phyloP scores from a whole-genome alignment of 2,797 vertebrate genomes.

The Enteromius fasciolatus region DNA sequence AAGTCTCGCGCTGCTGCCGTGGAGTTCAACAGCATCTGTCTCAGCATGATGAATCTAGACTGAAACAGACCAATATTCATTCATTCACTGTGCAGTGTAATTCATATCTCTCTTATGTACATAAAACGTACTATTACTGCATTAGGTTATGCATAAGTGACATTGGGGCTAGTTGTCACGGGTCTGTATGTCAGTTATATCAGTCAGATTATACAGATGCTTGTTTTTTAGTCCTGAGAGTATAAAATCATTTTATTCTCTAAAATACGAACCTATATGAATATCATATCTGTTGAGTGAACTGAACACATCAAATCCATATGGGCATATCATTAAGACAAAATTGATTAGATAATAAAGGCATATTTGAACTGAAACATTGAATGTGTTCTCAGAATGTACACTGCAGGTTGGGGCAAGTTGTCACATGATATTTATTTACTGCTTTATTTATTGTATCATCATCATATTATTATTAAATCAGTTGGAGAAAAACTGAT shows the following conservation, averaged over 20 bases:
- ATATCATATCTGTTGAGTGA: too few species aligned
- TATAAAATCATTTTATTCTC: too few species aligned
- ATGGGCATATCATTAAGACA: too few species aligned
- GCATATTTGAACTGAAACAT: too few species aligned
- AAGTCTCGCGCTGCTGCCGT: constrained; percentile 84
- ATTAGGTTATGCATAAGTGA: neutral
- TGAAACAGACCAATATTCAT: constrained; percentile 39
- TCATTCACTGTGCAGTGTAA: neutral
- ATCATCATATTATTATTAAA: neutral
- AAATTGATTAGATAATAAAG: too few species aligned
- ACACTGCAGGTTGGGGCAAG: too few species aligned
- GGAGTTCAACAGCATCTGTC: constrained; percentile 90
- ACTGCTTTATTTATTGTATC: too few species aligned
- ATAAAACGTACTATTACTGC: neutral
- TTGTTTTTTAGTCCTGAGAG: neutral
- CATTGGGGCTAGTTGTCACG: neutral
- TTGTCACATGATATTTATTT: too few species aligned
- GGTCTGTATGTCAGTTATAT: neutral
- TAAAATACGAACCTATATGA: too few species aligned
- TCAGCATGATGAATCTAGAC: constrained; percentile 82
- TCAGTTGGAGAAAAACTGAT: neutral
- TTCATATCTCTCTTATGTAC: neutral
- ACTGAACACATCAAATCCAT: too few species aligned
- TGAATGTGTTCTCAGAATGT: too few species aligned
- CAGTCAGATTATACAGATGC: neutral